Percentiles rank a stretch among this genome's conserved stretches.
Conservation (phyloP, 2,888 invertebrate genomes). For the Masnerella sp. region DNA sequence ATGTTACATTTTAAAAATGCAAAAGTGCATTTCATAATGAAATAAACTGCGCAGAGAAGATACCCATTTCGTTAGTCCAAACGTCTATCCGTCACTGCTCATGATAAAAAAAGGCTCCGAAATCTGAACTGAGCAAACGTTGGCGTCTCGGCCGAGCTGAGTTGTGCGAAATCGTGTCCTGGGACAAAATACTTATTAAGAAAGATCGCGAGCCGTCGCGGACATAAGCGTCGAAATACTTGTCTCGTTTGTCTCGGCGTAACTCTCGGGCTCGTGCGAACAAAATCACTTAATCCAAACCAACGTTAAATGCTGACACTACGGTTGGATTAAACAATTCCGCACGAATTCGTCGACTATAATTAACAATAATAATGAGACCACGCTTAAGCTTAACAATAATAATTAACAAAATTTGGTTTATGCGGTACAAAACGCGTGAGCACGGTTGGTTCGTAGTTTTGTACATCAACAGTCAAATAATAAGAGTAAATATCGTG, state of each 20-base stretch:
- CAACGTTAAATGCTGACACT: conserved; percentile 9
- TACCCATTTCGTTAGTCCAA: conserved; percentile 13
- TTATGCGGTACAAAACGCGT: conserved; percentile 52
- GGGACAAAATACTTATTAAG: conserved; percentile 14
- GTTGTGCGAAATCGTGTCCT: too few species aligned
- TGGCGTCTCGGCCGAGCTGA: too few species aligned
- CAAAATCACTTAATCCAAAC: conserved; percentile 36
- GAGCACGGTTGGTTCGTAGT: conserved; percentile 22
- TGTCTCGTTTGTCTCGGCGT: background rate
- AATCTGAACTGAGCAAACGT: conserved; percentile 3
- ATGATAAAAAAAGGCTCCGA: conserved; percentile 1
- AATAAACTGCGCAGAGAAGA: conserved; percentile 20
- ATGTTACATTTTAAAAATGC: conserved; percentile 42
- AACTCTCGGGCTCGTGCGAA: background rate
- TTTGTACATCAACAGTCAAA: conserved; percentile 57
- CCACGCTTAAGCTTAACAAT: conserved; percentile 53
- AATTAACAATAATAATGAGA: conserved; percentile 58
- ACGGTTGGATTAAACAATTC: conserved; percentile 33
- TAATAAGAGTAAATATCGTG: conserved; percentile 37
- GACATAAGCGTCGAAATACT: conserved; percentile 15
- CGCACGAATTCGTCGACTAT: conserved; percentile 21
- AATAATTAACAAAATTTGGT: conserved; percentile 55
- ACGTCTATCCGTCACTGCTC: conserved; percentile 8
- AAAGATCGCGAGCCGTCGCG: background rate
- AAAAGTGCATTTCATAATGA: conserved; percentile 31